Evolutionary conservation across 2,888 invertebrate species (phyloP).

Genomic region (Ophioninae sp.): DNA sequence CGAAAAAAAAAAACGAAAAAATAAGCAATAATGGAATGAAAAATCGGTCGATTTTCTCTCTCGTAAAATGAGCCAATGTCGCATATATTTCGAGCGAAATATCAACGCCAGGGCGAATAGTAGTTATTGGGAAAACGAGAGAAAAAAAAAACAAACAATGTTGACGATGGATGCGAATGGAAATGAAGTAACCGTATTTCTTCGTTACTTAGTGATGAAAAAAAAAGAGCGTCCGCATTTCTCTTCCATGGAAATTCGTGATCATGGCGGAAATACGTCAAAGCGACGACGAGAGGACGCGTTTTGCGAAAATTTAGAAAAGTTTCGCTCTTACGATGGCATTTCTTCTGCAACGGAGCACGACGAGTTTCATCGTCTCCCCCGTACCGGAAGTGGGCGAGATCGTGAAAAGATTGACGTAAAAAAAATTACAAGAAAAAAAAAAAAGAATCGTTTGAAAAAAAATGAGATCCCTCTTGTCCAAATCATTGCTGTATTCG

Average conservation of each 20-base stretch:
- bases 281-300: constrained; percentile 1
- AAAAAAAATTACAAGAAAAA: constrained; percentile 52
- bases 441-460: constrained; percentile 37
- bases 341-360: constrained; percentile 36
- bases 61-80: neutral
- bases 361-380: neutral
- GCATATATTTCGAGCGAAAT: neutral
- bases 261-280: neutral
- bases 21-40: neutral
- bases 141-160: neutral
- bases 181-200: neutral
- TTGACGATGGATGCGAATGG: neutral
- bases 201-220: neutral
- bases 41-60: no score
- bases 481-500: constrained; percentile 74
- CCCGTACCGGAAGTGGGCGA: constrained; percentile 25
- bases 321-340: neutral
- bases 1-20: neutral
- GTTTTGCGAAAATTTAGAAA: constrained; percentile 18
- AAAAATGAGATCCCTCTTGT: constrained; percentile 56
- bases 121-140: neutral
- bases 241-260: neutral
- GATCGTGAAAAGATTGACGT: constrained; percentile 35
- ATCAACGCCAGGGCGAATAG: neutral
- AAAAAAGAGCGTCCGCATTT: neutral